Evolutionary conservation across 2,113 vertebrate species (phyloP).

Genomic region (Deroptyus accipitrinus): DNA sequence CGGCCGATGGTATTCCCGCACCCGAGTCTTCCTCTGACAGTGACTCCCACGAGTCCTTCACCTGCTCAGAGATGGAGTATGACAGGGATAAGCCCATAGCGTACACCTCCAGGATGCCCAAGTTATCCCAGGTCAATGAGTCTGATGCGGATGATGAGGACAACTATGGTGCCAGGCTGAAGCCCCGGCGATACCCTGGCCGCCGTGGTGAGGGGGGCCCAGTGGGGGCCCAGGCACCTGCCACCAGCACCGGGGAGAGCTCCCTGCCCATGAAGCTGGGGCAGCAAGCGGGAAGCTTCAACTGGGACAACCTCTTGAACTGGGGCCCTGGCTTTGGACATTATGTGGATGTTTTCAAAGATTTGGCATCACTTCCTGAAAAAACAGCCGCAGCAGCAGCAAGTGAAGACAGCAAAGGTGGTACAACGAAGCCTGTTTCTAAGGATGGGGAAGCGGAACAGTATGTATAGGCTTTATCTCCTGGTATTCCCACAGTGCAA

Average conservation of each 20-base stretch:
- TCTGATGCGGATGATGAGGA: constrained; percentile 97
- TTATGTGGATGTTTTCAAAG: constrained; percentile 97
- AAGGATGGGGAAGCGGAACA: constrained; percentile 93
- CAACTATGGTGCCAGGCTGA: constrained; percentile 84
- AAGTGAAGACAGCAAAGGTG: constrained; percentile 86
- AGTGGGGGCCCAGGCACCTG: constrained; percentile 63
- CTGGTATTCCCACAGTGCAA: constrained; percentile 5
- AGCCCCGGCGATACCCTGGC: constrained; percentile 89
- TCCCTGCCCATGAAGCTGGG: constrained; percentile 85
- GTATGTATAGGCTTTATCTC: constrained; percentile 84
- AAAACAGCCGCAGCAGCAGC: constrained; percentile 76
- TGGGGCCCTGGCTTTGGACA: constrained; percentile 97
- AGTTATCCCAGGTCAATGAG: constrained; percentile 96
- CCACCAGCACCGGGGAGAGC: constrained; percentile 69
- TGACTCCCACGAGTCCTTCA: constrained; percentile 98
- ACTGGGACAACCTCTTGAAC: constrained; percentile 98
- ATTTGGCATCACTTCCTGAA: constrained; percentile 94
- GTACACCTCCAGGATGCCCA: constrained; percentile 90
- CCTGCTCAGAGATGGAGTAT: constrained; percentile 98
- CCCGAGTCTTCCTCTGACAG: constrained; percentile 96
- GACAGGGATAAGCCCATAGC: constrained; percentile 90
- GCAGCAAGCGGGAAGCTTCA: constrained; percentile 86
- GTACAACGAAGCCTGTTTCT: constrained; percentile 81
- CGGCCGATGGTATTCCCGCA: constrained; percentile 91
- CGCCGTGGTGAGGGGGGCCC: constrained; percentile 86